phyloP scores from a whole-genome alignment of 1,140 invertebrate genomes.

The Ectropis grisescens region DNA sequence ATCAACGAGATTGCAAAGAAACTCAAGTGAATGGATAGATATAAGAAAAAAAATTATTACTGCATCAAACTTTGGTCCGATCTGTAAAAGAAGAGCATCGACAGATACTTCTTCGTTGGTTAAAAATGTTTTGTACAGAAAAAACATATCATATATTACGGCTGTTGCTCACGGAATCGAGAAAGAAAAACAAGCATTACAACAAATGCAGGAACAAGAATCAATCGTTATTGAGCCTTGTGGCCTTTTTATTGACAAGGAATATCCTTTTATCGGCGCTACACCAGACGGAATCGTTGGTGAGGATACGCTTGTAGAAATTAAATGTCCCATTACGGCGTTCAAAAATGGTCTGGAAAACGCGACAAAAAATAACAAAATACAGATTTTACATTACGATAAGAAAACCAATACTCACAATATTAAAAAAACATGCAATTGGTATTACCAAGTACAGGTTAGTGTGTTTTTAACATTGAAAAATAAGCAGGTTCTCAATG shows the following conservation, averaged over 20 bases:
- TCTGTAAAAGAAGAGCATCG: slow-evolving; percentile 5
- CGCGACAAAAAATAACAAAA: too few relatives aligned
- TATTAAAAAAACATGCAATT: too few relatives aligned
- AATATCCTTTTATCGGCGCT: slow-evolving; percentile 7
- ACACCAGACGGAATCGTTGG: slow-evolving; percentile 5
- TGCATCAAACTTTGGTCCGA: slow-evolving; percentile 6
- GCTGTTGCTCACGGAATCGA: slow-evolving; percentile 23
- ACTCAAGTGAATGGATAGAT: slow-evolving; percentile 15
- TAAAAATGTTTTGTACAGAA: slow-evolving; percentile 13
- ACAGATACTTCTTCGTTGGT: slow-evolving; percentile 5
- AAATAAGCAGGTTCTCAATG: too few relatives aligned
- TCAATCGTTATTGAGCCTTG: slow-evolving; percentile 3
- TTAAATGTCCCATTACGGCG: too few relatives aligned
- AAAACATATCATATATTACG: slow-evolving; percentile 8
- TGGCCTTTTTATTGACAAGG: slow-evolving; percentile 5
- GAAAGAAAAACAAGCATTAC: slow-evolving; percentile 25
- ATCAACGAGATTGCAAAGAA: slow-evolving; percentile 10
- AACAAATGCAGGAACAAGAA: slow-evolving; percentile 19
- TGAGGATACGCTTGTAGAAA: too few relatives aligned
- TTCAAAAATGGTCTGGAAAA: too few relatives aligned
- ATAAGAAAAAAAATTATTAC: slow-evolving; percentile 15
- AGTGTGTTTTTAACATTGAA: too few relatives aligned
- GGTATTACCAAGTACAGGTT: too few relatives aligned
- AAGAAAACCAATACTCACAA: too few relatives aligned
- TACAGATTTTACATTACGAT: too few relatives aligned